phyloP scores from a whole-genome alignment of 2,113 vertebrate genomes.

The Dromiciops gliroides region DNA sequence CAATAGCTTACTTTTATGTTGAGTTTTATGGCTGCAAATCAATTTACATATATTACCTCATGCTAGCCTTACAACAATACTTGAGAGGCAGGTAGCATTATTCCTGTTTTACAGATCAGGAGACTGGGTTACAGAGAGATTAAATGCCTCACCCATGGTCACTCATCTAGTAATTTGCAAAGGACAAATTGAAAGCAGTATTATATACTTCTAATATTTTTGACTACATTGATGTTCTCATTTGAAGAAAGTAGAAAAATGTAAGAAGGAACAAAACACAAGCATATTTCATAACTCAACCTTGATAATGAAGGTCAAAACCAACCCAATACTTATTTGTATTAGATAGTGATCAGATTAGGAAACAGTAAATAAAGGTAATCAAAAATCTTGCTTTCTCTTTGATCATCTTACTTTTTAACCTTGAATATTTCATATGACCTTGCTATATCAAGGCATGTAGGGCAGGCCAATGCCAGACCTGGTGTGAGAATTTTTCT shows the following conservation, averaged over 20 bases:
- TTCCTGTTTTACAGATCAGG: not conserved
- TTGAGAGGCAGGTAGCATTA: not conserved
- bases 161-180: not conserved
- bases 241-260: not conserved
- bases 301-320: not conserved
- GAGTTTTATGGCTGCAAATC: not conserved
- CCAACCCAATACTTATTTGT: not conserved
- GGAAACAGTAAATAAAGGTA: not conserved
- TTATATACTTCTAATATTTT: not conserved
- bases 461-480: no score
- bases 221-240: not conserved
- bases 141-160: not conserved
- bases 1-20: not conserved
- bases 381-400: not conserved
- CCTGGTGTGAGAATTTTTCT: no score
- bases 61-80: not conserved
- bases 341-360: not conserved
- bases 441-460: not conserved
- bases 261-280: not conserved
- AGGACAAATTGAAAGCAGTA: not conserved
- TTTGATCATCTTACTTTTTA: not conserved
- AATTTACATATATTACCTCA: not conserved
- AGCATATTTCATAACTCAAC: not conserved
- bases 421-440: slow-evolving; percentile 23
- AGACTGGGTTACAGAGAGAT: not conserved